Evolutionary conservation across 2,113 vertebrate species (phyloP).

Genomic region (Apteryx mantelli): DNA sequence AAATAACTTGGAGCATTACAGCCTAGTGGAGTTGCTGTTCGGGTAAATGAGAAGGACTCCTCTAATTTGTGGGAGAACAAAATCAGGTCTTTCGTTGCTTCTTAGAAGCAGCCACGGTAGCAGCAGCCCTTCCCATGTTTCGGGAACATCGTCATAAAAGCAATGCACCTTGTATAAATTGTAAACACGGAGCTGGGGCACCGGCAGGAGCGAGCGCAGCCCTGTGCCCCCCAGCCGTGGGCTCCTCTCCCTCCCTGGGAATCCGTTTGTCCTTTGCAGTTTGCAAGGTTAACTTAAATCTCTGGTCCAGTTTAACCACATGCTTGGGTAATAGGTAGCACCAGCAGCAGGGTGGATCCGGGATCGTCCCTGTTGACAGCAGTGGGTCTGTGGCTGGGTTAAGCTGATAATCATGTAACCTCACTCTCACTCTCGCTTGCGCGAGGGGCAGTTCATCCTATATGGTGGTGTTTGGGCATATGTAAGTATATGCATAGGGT

Average conservation of each 20-base stretch:
- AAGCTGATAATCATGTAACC: neutral
- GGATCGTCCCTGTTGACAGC: neutral
- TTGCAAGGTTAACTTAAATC: neutral
- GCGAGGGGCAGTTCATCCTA: neutral
- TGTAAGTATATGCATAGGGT: neutral
- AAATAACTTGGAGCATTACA: neutral
- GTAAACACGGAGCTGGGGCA: no score
- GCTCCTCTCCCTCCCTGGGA: neutral
- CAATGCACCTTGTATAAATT: neutral
- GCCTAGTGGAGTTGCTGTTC: neutral
- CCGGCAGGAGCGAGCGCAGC: neutral
- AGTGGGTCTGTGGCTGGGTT: neutral
- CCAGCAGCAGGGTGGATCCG: neutral
- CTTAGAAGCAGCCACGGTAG: neutral
- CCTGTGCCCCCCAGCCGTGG: neutral
- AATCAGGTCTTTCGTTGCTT: neutral
- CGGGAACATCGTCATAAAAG: neutral
- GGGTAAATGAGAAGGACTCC: neutral
- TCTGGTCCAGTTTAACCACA: neutral
- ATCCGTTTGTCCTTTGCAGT: neutral
- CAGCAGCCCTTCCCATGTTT: neutral
- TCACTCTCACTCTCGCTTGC: fast-evolving
- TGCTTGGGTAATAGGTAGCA: neutral
- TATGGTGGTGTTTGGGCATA: fast-evolving
- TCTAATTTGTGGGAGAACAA: neutral